Percentiles rank a stretch among this genome's conserved stretches.
These are phyloP conservation scores for Aegithalos caudatus DNA, from an alignment of 2,113 vertebrate species.

Conservation along the genomic window DNA sequence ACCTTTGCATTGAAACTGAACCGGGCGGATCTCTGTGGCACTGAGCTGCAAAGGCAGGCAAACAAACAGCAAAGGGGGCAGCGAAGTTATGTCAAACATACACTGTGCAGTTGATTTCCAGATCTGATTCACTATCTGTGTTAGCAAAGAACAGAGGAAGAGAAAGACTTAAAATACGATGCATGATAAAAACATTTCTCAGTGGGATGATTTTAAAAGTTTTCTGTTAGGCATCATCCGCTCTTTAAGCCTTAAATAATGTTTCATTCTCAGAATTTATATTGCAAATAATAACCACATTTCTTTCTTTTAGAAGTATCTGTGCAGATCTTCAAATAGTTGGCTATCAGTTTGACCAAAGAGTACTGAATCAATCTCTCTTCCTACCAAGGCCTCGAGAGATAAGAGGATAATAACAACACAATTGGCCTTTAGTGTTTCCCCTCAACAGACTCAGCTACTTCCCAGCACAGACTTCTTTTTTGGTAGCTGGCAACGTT, in stretches of 20 bases:
- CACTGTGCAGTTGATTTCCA: background rate
- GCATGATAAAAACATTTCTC: slow-evolving; percentile 16
- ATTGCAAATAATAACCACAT: background rate
- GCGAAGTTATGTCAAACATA: background rate
- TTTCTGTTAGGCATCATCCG: slow-evolving; percentile 10
- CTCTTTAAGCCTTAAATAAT: background rate
- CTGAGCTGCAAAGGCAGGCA: background rate
- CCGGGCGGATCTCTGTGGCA: background rate
- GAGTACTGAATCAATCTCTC: background rate
- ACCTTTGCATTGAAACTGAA: background rate
- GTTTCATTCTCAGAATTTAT: slow-evolving; percentile 23
- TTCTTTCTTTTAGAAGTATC: slow-evolving; percentile 28
- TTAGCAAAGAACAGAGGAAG: slow-evolving; percentile 17
- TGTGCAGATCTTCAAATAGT: background rate
- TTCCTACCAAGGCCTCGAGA: background rate
- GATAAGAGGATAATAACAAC: background rate
- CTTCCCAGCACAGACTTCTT: background rate
- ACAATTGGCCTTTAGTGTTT: background rate
- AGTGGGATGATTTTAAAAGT: background rate
- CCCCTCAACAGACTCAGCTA: background rate
- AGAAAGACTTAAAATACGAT: slow-evolving; percentile 30
- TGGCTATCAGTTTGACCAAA: background rate
- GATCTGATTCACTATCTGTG: background rate
- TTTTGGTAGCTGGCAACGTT: slow-evolving; percentile 26
- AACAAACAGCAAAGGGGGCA: background rate